These are phyloP conservation scores for Zosterops pallidus DNA, from an alignment of 2,113 vertebrate genomes.

Conservation along the genomic window DNA sequence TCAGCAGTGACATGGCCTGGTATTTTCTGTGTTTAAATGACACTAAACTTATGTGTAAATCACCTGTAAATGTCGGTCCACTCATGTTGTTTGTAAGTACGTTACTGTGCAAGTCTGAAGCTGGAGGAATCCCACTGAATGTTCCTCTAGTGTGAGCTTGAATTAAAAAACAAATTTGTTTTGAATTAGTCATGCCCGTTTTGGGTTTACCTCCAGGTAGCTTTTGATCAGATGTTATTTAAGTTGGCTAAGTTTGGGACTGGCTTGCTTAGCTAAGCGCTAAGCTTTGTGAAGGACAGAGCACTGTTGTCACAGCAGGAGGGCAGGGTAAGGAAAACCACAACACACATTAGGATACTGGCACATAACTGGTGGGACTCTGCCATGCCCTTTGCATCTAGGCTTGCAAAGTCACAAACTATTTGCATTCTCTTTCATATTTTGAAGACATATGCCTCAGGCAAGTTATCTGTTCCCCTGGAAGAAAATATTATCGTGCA, in stretches of 20 bases:
- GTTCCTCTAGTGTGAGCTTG: not conserved
- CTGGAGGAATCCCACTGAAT: not conserved
- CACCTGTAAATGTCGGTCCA: fast-evolving
- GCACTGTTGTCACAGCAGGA: not conserved
- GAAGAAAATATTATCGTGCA: not conserved
- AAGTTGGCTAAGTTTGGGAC: not conserved
- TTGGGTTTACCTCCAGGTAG: conserved; percentile 10
- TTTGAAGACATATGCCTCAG: not conserved
- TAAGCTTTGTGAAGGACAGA: not conserved
- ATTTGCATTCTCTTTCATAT: not conserved
- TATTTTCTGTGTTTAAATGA: not conserved
- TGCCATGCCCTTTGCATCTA: not conserved
- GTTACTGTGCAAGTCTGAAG: not conserved
- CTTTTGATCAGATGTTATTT: conserved; percentile 16
- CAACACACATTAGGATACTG: not conserved
- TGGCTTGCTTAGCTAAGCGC: not conserved
- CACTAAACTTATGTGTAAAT: not conserved
- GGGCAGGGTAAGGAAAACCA: not conserved
- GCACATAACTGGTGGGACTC: not conserved
- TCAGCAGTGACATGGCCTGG: not conserved
- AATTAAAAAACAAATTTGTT: not conserved
- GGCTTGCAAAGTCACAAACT: not conserved
- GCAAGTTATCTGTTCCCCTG: not conserved
- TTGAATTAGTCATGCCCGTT: not conserved
- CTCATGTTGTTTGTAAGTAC: not conserved